Base-by-base conservation (phyloP, 2,797 vertebrate genomes). In the Notolabrus celidotus region DNA sequence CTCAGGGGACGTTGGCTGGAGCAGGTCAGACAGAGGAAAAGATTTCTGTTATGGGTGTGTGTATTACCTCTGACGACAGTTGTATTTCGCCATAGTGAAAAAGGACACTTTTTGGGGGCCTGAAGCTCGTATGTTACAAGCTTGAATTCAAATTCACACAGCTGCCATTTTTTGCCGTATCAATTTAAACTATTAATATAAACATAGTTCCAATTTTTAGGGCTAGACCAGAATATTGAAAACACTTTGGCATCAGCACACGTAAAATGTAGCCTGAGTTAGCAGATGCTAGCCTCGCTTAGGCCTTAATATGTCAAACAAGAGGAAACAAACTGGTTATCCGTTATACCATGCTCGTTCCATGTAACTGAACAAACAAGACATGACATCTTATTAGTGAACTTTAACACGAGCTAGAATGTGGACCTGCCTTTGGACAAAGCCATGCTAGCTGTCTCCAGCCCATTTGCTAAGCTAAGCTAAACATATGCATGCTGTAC, bases 21-120 rank as follows among this genome's bases (percentile, higher is more conserved):
- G 50, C 29, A 49, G 71, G 76, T 80, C 82, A 85, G 63, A 69
- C 71, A 52, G 52, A 76, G 56, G 67, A 77, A 49, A 74, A 65
- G 56, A 67, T 70, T 71, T 79, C 59, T 75, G 43, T 67, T 78
- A 27, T 71, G 63, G 58, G 57, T 43, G 62, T 52, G 72, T 67
- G 71, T 53, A 81, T 77, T n/a, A 65, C 71, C 67, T 51, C 46
- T 53, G 53, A 51, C 22, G 67, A 43, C 14, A 74, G 25, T 20
- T 68, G 23, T 34, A 71, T 55, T 25, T 27, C 54, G 43, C 62
- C 53, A 14, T 46, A 6, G 7, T 45, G 17, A 69, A 66, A 54
- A 75, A 78, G 54, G n/a, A 10, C 36, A 66, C 54, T 33, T 77
- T 67, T 47, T 36, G 34, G n/a, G 67, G 57, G 29, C 67, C 38